Evolutionary conservation across 2,113 vertebrate genomes (phyloP).

Genomic region (Limanda limanda): DNA sequence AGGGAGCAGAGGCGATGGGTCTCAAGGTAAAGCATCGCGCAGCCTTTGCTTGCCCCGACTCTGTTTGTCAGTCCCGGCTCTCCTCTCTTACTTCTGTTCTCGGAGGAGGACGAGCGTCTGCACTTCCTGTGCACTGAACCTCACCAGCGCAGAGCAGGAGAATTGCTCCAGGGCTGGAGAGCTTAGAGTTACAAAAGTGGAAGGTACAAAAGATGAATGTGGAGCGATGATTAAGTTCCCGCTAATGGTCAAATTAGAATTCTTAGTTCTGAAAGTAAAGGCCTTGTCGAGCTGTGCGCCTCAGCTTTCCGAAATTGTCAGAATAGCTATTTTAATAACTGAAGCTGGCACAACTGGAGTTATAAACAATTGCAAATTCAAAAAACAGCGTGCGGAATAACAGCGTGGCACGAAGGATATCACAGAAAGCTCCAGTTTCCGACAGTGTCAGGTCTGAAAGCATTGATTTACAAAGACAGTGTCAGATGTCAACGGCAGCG

Average conservation of each 20-base stretch:
- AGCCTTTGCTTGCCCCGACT: conserved; percentile 50
- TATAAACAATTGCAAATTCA: conserved; percentile 12
- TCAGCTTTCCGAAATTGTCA: not conserved
- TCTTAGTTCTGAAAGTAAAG: not conserved
- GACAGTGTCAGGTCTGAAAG: conserved; percentile 26
- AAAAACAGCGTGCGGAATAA: not conserved
- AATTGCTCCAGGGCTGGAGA: conserved; percentile 22
- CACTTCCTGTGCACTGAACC: conserved; percentile 51
- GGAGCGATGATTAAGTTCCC: not conserved
- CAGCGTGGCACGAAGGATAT: conserved; percentile 12
- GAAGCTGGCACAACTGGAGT: not conserved
- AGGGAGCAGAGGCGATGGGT: conserved; percentile 52
- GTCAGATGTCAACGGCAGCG: conserved; percentile 26
- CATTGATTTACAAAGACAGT: conserved; percentile 37
- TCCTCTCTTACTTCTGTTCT: conserved; percentile 47
- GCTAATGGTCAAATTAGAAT: not conserved
- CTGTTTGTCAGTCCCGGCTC: conserved; percentile 72
- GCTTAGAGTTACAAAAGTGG: conserved; percentile 2
- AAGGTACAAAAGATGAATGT: conserved; percentile 4
- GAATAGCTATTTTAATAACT: conserved; percentile 1
- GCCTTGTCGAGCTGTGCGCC: not conserved
- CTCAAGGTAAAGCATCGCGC: conserved; percentile 65
- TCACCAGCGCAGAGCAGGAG: conserved; percentile 34
- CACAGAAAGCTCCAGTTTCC: not conserved
- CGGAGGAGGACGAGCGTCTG: conserved; percentile 43